phyloP scores from a whole-genome alignment of 1,140 invertebrate genomes.

The Drosophila pseudoananassae region DNA sequence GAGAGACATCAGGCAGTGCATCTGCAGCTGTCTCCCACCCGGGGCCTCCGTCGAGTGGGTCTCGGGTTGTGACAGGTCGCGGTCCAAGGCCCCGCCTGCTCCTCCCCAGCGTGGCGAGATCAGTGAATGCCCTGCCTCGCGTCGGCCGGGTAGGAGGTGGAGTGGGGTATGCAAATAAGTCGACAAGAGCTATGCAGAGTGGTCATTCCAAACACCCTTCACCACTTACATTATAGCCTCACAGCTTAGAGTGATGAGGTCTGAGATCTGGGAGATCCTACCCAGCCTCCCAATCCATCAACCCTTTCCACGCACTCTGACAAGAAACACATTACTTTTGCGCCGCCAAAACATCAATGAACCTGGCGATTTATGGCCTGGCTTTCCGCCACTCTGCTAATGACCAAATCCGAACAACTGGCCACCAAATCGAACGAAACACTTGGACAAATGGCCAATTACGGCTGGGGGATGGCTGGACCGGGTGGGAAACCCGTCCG shows the following conservation, averaged over 20 bases:
- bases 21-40: slow-evolving; percentile 20
- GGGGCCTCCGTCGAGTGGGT: slow-evolving; percentile 12
- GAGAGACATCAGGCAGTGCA: slow-evolving; percentile 18
- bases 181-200: slow-evolving; percentile 15
- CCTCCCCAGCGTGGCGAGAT: background rate
- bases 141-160: background rate
- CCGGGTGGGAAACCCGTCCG: slow-evolving; percentile 50
- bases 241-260: no score
- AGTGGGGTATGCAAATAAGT: slow-evolving; percentile 28
- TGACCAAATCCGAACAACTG: slow-evolving; percentile 40
- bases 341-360: slow-evolving; percentile 33
- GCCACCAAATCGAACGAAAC: slow-evolving; percentile 42
- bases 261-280: no score
- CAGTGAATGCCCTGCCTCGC: slow-evolving; percentile 33
- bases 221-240: background rate
- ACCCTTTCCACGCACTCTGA: background rate
- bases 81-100: background rate
- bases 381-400: slow-evolving; percentile 39
- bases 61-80: slow-evolving; percentile 41
- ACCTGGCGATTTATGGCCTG: slow-evolving; percentile 28
- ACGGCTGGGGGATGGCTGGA: slow-evolving; percentile 31
- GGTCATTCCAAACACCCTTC: slow-evolving; percentile 39
- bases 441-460: slow-evolving; percentile 67
- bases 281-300: background rate
- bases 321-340: background rate